Evolutionary conservation across 2,113 vertebrate genomes (phyloP).

Genomic region (Pteropus alecto): DNA sequence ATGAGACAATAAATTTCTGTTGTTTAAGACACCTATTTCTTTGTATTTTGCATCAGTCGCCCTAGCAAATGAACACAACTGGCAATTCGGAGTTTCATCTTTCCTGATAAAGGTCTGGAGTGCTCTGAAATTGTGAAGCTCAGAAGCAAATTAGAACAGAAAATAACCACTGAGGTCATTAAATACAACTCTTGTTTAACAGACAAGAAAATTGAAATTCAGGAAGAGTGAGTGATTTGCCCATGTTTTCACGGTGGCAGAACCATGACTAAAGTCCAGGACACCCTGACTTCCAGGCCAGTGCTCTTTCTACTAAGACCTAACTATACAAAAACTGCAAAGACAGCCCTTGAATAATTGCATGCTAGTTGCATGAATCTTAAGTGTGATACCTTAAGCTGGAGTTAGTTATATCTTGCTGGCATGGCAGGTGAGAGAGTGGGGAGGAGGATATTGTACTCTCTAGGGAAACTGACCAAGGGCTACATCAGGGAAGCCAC

Average conservation of each 20-base stretch:
- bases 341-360: not conserved
- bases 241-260: not conserved
- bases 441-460: not conserved
- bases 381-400: not conserved
- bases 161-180: not conserved
- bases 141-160: not conserved
- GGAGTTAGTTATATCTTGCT: not conserved
- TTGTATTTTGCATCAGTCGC: not conserved
- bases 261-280: not conserved
- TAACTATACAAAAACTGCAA: not conserved
- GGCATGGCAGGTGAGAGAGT: not conserved
- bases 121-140: not conserved
- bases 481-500: not conserved
- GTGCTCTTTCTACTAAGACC: not conserved
- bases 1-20: not conserved
- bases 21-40: not conserved
- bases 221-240: not conserved
- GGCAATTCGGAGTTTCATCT: not conserved
- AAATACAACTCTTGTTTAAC: not conserved
- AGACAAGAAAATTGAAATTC: not conserved
- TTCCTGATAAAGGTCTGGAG: not conserved
- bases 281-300: not conserved
- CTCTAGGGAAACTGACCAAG: not conserved
- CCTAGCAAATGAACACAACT: not conserved
- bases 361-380: not conserved